Percentiles rank a stretch among this genome's conserved stretches.
Evolutionary conservation across 2,797 vertebrate genomes (phyloP).

Genomic region (Lycodopsis pacificus): DNA sequence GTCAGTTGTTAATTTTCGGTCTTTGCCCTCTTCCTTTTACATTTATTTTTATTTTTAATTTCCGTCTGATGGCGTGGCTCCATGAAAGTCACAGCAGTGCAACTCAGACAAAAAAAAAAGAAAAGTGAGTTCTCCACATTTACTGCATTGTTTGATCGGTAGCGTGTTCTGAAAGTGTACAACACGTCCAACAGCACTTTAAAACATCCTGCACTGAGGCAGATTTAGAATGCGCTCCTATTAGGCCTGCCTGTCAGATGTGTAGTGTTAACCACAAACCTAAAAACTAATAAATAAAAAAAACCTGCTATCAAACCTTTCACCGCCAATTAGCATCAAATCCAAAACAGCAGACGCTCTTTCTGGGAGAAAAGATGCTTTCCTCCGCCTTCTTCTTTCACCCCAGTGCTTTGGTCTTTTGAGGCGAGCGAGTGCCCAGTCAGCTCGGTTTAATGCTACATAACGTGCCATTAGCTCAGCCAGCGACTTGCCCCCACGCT

Average conservation of each 20-base stretch:
- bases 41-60: not conserved
- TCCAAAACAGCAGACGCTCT: conserved; percentile 18
- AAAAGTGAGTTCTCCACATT: not conserved
- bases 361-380: conserved; percentile 32
- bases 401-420: conserved; percentile 42
- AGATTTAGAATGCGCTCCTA: conserved; percentile 27
- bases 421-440: conserved; percentile 34
- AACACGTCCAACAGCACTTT: conserved; percentile 27
- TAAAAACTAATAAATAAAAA: conserved; percentile 3
- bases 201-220: conserved; percentile 14
- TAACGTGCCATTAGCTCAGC: conserved; percentile 69
- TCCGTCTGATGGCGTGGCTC: conserved; percentile 19
- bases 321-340: conserved; percentile 43
- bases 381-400: conserved; percentile 6
- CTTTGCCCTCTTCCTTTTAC: conserved; percentile 13
- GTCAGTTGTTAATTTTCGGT: conserved; percentile 13
- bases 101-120: not conserved
- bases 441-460: conserved; percentile 60
- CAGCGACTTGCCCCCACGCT: conserved; percentile 46
- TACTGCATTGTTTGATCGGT: conserved; percentile 4
- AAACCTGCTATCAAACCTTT: conserved; percentile 14
- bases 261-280: conserved; percentile 21
- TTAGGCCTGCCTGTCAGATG: conserved; percentile 24
- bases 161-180: conserved; percentile 25
- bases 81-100: conserved; percentile 35